Base-by-base conservation (phyloP, 2,113 vertebrate species). In the Xiphorhynchus elegans region DNA sequence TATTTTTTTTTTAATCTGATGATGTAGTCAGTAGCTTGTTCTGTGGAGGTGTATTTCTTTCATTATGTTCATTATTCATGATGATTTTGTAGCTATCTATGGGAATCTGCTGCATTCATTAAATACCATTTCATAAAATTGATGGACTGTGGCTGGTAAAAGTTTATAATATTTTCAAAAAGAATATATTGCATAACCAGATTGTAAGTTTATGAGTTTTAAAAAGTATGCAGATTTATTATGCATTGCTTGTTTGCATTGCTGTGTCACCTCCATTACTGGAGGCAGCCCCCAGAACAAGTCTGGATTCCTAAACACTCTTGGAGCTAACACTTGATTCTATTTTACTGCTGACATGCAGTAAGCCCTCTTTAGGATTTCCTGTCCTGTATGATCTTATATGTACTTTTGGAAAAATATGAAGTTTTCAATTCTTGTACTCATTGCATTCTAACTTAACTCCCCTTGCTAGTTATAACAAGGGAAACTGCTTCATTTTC, bases 71-170 rank as follows among this genome's bases (percentile, higher is more conserved):
- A 94, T 95, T 95, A 96, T 96, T 67, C 88, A 84, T 87, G 58
- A 52, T 84, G 69, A 58, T 94, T 96, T 87, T 90, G 79, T 94
- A 94, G 73, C 78, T 84, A 59, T 93, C 95, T 95, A 3, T 88
- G 94, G 82, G 85, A 95, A 89, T 89, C 88, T 96, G 60, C 88
- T 95, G 95, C 94, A 87, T 97, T 98, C 96, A 96, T 96, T 98
- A 95, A 92, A 85, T 69, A 95, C 83, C 24, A 50, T 94, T 98
- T 95, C 89, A 94, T 94, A 91, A 97, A 96, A 94, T 44, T 88
- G 94, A 94, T 94, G 75, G 90, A 93, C 93, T 94, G 86, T 80
- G 39, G 95, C 67, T 95, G 92, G 75, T 77, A 89, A 72, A 59
- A 79, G 42, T 81, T 95, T 91, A 86, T 88, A 93, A 69, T 64